phyloP scores from a whole-genome alignment of 37 sponge, comb jelly and placozoan genomes.

The Ianthella basta region DNA sequence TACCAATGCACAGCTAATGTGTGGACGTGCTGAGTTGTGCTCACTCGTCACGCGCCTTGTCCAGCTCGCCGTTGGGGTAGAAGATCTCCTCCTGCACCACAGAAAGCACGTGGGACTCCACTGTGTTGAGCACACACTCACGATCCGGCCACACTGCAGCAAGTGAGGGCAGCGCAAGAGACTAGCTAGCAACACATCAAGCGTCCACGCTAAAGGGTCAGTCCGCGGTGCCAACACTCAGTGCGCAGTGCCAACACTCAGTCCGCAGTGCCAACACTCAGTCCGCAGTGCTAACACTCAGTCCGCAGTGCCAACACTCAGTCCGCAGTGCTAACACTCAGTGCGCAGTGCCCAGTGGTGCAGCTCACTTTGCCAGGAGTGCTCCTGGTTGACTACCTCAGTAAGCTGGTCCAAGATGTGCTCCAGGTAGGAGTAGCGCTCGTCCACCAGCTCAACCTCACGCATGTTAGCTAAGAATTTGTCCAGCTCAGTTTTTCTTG shows the following conservation, averaged over 20 bases:
- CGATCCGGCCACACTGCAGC: conserved; percentile 45
- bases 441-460: conserved; percentile 35
- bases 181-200: no score
- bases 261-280: no score
- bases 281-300: no score
- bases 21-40: conserved; percentile 18
- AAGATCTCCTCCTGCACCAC: conserved; percentile 57
- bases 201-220: neutral
- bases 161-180: no score
- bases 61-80: conserved; percentile 75
- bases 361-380: conserved; percentile 29
- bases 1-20: neutral
- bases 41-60: conserved; percentile 62
- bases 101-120: conserved; percentile 50
- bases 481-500: conserved; percentile 17
- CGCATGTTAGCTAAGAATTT: conserved; percentile 32
- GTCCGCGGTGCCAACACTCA: neutral
- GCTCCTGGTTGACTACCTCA: conserved; percentile 34
- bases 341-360: neutral
- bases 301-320: no score
- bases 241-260: no score
- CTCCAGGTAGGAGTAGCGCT: conserved; percentile 43
- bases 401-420: conserved; percentile 31
- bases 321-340: neutral
- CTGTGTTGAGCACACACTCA: conserved; percentile 33